Conservation (phyloP, 2,113 vertebrate genomes). For the Struthidea cinerea region DNA sequence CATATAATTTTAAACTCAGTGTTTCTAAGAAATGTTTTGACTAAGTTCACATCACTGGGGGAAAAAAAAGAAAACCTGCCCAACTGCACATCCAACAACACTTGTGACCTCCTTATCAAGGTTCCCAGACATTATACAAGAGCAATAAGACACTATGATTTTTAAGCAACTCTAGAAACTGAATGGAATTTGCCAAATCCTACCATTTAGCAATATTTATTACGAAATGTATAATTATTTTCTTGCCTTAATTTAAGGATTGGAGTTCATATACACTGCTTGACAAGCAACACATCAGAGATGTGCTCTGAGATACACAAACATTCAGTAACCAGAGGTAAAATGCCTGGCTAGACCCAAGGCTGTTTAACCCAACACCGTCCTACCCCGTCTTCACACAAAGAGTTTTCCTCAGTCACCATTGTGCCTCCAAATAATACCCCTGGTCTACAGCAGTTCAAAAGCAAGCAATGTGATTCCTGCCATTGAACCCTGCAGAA, state of each 20-base stretch:
- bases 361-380: background rate
- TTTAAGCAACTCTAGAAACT: background rate
- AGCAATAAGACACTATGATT: background rate
- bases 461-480: background rate
- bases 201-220: background rate
- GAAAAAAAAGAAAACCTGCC: background rate
- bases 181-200: background rate
- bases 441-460: background rate
- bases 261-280: background rate
- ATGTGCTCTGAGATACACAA: background rate
- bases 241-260: background rate
- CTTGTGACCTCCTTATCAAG: background rate
- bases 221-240: background rate
- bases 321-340: background rate
- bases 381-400: background rate
- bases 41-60: background rate
- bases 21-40: background rate
- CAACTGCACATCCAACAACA: background rate
- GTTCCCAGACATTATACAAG: background rate
- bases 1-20: background rate
- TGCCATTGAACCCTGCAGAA: background rate
- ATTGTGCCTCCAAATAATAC: rapidly evolving
- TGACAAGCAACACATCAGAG: background rate
- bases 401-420: background rate
- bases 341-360: background rate